Conservation (phyloP, 2,797 vertebrate species). For the Eleutherodactylus coqui region DNA sequence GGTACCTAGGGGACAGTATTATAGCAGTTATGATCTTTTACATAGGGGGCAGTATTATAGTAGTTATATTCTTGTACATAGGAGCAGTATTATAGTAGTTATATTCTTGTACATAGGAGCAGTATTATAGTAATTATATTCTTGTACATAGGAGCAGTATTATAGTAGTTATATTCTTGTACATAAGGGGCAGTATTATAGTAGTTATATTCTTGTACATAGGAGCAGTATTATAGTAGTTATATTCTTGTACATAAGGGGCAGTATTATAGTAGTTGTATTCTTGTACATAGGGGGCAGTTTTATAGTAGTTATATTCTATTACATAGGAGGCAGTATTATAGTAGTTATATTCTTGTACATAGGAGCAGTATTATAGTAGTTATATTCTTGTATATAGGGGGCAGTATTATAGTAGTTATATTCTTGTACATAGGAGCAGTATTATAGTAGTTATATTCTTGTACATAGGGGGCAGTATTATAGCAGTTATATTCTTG, state of each 20-base stretch:
- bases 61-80: slow-evolving; percentile 4
- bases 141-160: background rate
- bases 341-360: slow-evolving; percentile 4
- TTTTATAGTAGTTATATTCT: slow-evolving; percentile 17
- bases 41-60: background rate
- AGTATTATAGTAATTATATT: slow-evolving; percentile 15
- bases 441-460: slow-evolving; percentile 14
- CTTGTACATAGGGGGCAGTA: background rate
- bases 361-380: background rate
- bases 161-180: slow-evolving; percentile 13
- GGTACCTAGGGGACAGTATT: background rate
- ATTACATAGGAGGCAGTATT: background rate
- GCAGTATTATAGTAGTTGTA: too few relatives aligned
- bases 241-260: too few relatives aligned
- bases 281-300: too few relatives aligned
- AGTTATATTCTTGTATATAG: slow-evolving; percentile 14
- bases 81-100: background rate
- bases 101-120: slow-evolving; percentile 1
- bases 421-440: slow-evolving; percentile 5
- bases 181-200: too few relatives aligned
- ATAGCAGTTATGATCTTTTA: slow-evolving; percentile 10
- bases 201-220: too few relatives aligned
- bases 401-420: slow-evolving; percentile 7
- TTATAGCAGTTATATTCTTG: slow-evolving; percentile 20
- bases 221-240: too few relatives aligned